Conservation (phyloP, 2,113 vertebrate species). For the Saccopteryx leptura region DNA sequence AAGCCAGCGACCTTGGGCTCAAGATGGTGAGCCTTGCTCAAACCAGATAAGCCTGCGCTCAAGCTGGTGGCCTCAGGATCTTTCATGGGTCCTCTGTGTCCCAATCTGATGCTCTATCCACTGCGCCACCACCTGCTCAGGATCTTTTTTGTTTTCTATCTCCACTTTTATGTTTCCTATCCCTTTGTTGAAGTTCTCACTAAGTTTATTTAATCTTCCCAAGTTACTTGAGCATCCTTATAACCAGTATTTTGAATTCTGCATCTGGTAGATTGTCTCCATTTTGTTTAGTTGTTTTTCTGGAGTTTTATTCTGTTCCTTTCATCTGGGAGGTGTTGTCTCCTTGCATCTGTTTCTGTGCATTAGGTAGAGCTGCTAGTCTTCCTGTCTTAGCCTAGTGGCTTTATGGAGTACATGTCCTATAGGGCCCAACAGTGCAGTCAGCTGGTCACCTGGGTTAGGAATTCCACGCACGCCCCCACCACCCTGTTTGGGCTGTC, state of each 20-base stretch:
- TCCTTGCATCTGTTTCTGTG: background rate
- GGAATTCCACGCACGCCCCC: background rate
- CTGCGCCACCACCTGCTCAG: too few relatives aligned
- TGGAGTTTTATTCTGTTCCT: background rate
- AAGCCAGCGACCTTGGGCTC: too few relatives aligned
- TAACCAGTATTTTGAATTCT: background rate
- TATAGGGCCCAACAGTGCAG: background rate
- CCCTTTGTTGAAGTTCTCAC: background rate
- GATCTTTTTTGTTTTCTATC: background rate
- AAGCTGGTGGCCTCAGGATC: too few relatives aligned
- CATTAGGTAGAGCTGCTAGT: background rate
- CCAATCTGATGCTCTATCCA: too few relatives aligned
- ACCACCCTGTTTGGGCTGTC: background rate
- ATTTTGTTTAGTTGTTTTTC: background rate
- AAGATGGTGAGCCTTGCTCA: too few relatives aligned
- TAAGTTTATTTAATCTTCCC: background rate
- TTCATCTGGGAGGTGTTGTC: background rate
- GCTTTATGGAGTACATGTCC: background rate
- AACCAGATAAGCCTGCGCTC: too few relatives aligned
- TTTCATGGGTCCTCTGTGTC: too few relatives aligned
- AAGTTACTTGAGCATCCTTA: background rate
- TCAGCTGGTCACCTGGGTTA: background rate
- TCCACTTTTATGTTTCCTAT: background rate
- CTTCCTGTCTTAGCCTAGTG: background rate
- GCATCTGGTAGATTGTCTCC: background rate